Conservation (phyloP, 2,113 vertebrate genomes). For the Dicaeum eximium region DNA sequence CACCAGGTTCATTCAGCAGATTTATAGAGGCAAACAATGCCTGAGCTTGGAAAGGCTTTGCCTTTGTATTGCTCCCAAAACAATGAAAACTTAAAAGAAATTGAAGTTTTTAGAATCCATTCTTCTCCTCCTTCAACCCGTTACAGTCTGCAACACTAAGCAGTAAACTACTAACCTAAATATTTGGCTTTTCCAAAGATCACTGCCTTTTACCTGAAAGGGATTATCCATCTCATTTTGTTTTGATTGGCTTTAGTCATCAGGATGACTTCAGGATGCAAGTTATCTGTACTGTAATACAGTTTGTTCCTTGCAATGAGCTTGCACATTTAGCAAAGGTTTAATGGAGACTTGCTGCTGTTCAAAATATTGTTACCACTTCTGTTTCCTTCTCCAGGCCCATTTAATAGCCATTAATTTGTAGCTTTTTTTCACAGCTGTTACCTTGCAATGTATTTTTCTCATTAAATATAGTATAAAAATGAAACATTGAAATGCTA, state of each 20-base stretch:
- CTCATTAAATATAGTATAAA: background rate
- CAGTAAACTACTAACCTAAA: background rate
- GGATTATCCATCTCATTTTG: background rate
- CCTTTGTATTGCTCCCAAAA: background rate
- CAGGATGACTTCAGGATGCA: background rate
- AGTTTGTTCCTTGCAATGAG: background rate
- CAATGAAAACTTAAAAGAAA: background rate
- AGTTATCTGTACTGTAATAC: fast-evolving
- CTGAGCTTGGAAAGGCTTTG: background rate
- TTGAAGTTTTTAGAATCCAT: background rate
- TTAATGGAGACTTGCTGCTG: background rate
- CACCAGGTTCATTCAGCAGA: background rate
- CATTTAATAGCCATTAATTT: background rate
- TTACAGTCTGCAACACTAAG: background rate
- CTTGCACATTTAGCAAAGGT: background rate
- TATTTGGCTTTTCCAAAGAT: background rate
- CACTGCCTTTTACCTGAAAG: background rate
- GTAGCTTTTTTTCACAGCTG: background rate
- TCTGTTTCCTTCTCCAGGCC: background rate
- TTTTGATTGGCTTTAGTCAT: background rate
- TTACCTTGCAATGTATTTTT: background rate
- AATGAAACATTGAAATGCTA: background rate
- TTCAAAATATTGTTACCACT: background rate
- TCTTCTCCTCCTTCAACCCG: background rate
- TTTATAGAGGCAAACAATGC: background rate